A percentile compares a stretch with the other conserved stretches of the same genome.
These are phyloP conservation scores for Oncopeltus fasciatus DNA, from an alignment of 1,140 invertebrate species.

Conservation along the genomic window DNA sequence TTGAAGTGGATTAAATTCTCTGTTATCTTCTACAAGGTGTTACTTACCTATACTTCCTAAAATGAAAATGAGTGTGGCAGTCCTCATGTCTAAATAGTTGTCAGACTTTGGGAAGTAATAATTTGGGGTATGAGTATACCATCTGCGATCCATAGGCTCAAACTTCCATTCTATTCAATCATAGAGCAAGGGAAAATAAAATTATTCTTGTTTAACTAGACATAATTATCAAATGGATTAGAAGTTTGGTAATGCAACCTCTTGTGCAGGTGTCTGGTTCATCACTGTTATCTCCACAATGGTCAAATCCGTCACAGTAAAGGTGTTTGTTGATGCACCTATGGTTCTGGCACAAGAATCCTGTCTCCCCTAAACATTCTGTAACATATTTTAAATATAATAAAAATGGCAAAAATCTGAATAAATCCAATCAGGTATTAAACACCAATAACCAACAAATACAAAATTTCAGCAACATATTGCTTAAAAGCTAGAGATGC, in stretches of 20 bases:
- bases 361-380: conserved; percentile 51
- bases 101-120: conserved; percentile 58
- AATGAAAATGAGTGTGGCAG: conserved; percentile 46
- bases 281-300: conserved; percentile 68
- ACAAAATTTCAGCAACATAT: too few species aligned
- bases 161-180: conserved; percentile 36
- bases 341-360: conserved; percentile 59
- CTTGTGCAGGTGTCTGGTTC: conserved; percentile 43
- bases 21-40: too few species aligned
- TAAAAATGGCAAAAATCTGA: too few species aligned
- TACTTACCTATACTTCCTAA: conserved; percentile 40
- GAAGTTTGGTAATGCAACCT: too few species aligned
- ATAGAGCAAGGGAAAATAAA: too few species aligned
- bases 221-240: too few species aligned
- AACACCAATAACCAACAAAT: conserved; percentile 12
- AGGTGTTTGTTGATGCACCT: conserved; percentile 57
- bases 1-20: too few species aligned
- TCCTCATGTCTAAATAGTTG: conserved; percentile 47
- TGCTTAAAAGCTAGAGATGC: too few species aligned
- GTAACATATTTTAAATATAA: too few species aligned
- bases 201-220: too few species aligned
- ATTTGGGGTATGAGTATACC: conserved; percentile 54
- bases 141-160: conserved; percentile 39
- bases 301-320: conserved; percentile 68
- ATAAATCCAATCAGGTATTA: neutral